Conservation (phyloP, 2,797 vertebrate genomes). For the Coranthus polyacanthus region DNA sequence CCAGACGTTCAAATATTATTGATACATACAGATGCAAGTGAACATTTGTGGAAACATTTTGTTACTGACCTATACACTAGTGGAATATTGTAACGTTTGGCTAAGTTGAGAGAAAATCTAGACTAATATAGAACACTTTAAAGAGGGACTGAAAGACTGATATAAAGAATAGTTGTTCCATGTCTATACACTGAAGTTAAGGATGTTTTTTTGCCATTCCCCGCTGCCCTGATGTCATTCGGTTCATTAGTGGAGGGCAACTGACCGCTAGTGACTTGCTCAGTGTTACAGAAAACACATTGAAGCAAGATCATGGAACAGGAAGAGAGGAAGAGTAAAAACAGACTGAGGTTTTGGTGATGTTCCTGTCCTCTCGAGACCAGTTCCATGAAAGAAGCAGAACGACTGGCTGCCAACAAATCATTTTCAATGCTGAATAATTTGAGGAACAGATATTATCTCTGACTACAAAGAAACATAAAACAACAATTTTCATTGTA, state of each 20-base stretch:
- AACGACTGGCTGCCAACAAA: conserved; percentile 22
- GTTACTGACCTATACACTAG: not conserved
- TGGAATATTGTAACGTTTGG: not conserved
- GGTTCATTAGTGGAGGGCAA: conserved; percentile 14
- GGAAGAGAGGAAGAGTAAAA: conserved; percentile 23
- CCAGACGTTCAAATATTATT: conserved; percentile 8
- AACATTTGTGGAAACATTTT: not conserved
- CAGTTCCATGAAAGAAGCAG: conserved; percentile 30
- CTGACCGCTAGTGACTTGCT: conserved; percentile 10
- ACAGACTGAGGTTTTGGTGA: conserved; percentile 15
- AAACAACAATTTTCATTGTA: conserved; percentile 15
- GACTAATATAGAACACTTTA: conserved; percentile 3
- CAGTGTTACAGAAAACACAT: conserved; percentile 32
- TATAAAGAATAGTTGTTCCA: not conserved
- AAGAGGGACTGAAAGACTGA: not conserved
- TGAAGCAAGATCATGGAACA: conserved; percentile 10
- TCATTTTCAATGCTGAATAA: conserved; percentile 8
- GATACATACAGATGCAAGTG: not conserved
- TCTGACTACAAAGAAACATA: conserved; percentile 32
- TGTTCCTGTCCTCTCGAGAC: not conserved
- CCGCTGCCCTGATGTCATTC: conserved; percentile 1
- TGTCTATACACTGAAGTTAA: not conserved
- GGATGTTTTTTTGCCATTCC: not conserved
- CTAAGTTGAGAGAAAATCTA: not conserved
- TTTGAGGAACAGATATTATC: conserved; percentile 21